Base-by-base conservation (phyloP, 2,888 invertebrate genomes). In the Monoplex corrugatus region DNA sequence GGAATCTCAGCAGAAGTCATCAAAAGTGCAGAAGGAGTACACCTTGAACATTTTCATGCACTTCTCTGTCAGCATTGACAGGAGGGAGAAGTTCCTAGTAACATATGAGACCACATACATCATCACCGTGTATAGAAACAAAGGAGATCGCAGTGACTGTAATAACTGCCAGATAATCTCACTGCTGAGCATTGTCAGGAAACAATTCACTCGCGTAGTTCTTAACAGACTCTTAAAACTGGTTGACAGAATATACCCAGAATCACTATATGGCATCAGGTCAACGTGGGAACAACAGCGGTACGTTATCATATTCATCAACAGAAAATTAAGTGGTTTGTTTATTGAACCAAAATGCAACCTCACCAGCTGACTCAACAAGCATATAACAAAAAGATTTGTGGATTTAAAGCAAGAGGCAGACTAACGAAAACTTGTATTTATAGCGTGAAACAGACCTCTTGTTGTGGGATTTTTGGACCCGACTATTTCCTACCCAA, bases 81-180 rank as follows among this genome's bases (percentile, higher is more conserved):
- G 40, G 83, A 82, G 50, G 50, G 63, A 16, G 10, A 23, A 68
- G 44, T 92, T 19, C 89, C 90, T 0, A 90, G 91, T 40, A 90
- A 91, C 85, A 91, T 90, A 87, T 50, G 86, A 38, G 89, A 68
- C 72, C 43, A 87, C 40, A 92, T n/a, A 90, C 16, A 90, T 91
- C 45, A 80, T 90, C 32, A 90, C 82, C 2, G 80, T 90, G 45
- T 91, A 91, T 78, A 92, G 91, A 78, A 91, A 91, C 89, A 92
- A 92, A 82, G 91, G 89, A 0, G 83, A 91, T 28, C 28, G 89
- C 35, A 88, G 88, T 19, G n/a, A 92, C 75, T 91, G 90, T 82
- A 92, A 91, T 75, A 91, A 92, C 80, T 92, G 90, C 85, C n/a
- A n/a, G 90, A 32, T 89, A 13, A 91, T 91, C n/a, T 91, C 91